Base-by-base conservation (phyloP, 2,797 vertebrate genomes). In the Antrozous pallidus region DNA sequence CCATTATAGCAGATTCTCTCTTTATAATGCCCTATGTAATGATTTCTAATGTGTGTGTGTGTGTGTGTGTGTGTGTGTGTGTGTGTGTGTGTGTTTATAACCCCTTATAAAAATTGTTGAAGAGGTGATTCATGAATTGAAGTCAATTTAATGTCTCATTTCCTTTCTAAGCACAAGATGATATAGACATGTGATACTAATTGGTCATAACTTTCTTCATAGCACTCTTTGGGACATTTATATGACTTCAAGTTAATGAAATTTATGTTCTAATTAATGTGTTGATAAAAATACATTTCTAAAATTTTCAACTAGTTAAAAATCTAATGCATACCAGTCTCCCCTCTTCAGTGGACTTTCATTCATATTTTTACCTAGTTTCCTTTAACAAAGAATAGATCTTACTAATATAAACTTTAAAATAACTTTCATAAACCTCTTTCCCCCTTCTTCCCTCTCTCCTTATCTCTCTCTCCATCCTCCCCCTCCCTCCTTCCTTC, bases 251-350 rank as follows among this genome's bases (percentile, higher is more conserved):
- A 42, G 49, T 33, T 65, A 93, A 58, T 61, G 28, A 47, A 94
- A 95, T 40, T 33, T 51, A 65, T 80, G 36, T 91, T 71, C 88
- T 18, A 74, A 81, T 74, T 17, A 93, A 61, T 80, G 36, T 36
- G 6, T 33, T 45, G n/a, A 42, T 83, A 65, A 65, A 45, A 65
- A 45, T 47, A 56, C 0, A 49, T 81, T 84, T 82, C 24, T 89
- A 63, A 91, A 96, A 83, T 36, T 74, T 13, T 65, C 45, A 92
- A 20, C 31, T 77, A 45, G 33, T 82, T 88, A 91, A 77, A 93
- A 67, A 86, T 75, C n/a, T 28, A 94, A 94, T 49, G 36, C 4
- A 16, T 71, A 24, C 22, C 24, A 54, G 22, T 54, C 22, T 47
- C 4, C 1, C 3, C 11, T 86, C 24, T 80, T 63, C 20, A 16